Base-by-base conservation (phyloP, 2,888 invertebrate species). In the Thalpophila matura region DNA sequence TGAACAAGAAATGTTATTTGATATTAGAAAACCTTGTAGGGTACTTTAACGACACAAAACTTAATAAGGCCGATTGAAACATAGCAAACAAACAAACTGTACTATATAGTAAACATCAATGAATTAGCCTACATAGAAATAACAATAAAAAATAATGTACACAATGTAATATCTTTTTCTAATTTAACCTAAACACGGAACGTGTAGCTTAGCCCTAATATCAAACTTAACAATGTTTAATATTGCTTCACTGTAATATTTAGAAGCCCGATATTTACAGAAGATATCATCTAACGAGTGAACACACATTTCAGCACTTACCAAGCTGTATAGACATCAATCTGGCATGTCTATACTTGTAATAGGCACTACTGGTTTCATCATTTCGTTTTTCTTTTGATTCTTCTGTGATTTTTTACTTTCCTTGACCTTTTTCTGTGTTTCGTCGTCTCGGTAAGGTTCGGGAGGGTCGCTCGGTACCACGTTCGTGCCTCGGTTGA, bases 261-360 rank as follows among this genome's bases (percentile, higher is more conserved):
- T 49, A 71, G 80, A 89, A 87, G 89, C 85, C 80, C 74, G 57
- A 78, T 57, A 50, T 86, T 86, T 87, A 83, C 64, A 77, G 60
- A 57, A 78, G 62, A 70, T 47, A 64, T 49, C 47, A 43, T 78
- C 78, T 87, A 88, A 86, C 84, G 80, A 89, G 86, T 92, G 91
- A 93, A 92, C 93, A 93, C 93, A 91, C 87, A 81, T 84, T 84
- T 75, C 77, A 80, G 74, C 79, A 77, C 79, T 74, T 79, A 63
- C 46, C 26, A 20, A 37, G 59, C 72, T 47, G 20, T 56, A 61
- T 49, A 63, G 60, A 65, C 71, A 79, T 97, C 97, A 98, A 96
- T 98, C 98, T 33, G 98, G 98, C 96, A 98, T 97, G 88, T 98
- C 98, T 91, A 98, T 98, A 81, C 98, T 97, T 59, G 98, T 96